These are phyloP conservation scores for Phenacoccus solenopsis DNA, from an alignment of 1,140 invertebrate genomes.

Conservation along the genomic window DNA sequence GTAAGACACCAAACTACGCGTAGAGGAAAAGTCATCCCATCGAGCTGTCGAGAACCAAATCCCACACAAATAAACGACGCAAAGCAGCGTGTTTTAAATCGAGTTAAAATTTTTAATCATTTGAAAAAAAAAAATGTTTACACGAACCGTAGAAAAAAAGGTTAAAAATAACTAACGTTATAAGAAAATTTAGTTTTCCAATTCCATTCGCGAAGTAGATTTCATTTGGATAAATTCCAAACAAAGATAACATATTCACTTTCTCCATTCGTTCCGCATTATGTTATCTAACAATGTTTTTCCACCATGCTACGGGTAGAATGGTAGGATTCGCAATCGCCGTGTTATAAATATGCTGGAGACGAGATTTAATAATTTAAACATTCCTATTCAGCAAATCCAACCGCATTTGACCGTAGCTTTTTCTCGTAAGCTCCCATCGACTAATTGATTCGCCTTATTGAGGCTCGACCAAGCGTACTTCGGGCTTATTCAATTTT, in stretches of 20 bases:
- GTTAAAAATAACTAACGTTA: background rate
- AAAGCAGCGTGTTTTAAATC: background rate
- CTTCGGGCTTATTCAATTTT: no score
- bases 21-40: no score
- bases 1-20: no score
- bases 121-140: no score
- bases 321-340: background rate
- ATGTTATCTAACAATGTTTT: background rate
- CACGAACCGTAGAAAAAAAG: no score
- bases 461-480: no score
- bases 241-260: background rate
- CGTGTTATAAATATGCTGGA: background rate
- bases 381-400: background rate
- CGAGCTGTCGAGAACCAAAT: no score
- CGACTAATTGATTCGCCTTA: background rate
- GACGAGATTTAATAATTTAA: background rate
- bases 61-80: no score
- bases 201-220: background rate
- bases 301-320: background rate
- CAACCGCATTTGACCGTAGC: background rate
- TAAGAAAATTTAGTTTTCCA: background rate
- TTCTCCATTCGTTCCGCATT: background rate
- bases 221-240: conserved; percentile 2
- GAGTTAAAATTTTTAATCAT: background rate
- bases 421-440: background rate